Conservation (phyloP, 2,113 vertebrate species). For the Chunga burmeisteri region DNA sequence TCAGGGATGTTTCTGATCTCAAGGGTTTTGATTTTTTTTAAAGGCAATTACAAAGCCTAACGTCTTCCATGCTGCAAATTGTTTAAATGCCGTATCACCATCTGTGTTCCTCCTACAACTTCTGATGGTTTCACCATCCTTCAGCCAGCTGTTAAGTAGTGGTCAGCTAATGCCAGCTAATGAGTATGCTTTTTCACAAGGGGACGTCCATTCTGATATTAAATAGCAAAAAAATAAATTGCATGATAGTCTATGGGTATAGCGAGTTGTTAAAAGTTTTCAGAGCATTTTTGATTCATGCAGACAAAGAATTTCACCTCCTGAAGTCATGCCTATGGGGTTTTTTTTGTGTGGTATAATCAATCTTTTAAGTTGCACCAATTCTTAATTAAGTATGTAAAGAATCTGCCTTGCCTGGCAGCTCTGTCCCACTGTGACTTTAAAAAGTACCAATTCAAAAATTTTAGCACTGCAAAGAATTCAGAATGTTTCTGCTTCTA, state of each 20-base stretch:
- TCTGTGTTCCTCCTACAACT: background rate
- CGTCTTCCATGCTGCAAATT: background rate
- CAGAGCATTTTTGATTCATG: background rate
- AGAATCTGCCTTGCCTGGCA: background rate
- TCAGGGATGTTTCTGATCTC: background rate
- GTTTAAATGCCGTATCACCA: background rate
- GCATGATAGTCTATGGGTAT: background rate
- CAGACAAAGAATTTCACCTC: background rate
- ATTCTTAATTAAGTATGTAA: background rate
- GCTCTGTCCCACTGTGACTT: background rate
- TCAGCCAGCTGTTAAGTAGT: background rate
- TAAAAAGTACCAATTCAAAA: background rate
- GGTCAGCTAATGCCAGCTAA: background rate
- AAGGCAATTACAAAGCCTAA: background rate
- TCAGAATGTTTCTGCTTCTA: slow-evolving; percentile 52
- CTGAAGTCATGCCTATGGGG: background rate
- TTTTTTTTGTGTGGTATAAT: background rate
- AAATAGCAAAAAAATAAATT: background rate
- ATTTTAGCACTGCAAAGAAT: background rate
- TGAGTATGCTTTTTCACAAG: background rate
- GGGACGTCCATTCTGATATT: background rate
- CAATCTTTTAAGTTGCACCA: background rate
- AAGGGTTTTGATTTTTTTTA: background rate
- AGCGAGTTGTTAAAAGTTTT: background rate
- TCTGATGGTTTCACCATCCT: background rate